phyloP scores from a whole-genome alignment of 2,797 vertebrate genomes.

The Echiichthys vipera region DNA sequence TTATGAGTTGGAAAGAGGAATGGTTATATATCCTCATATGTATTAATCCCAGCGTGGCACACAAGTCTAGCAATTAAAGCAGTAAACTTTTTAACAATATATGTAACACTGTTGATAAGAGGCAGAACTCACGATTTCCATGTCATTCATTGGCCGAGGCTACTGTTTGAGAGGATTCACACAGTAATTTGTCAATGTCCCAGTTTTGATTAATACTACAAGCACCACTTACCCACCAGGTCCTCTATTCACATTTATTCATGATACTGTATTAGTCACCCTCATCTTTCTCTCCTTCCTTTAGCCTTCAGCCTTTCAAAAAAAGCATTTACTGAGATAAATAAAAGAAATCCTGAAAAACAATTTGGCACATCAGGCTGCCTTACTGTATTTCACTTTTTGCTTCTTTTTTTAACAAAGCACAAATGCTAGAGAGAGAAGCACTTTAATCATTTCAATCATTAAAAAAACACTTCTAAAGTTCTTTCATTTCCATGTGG shows the following conservation, averaged over 20 bases:
- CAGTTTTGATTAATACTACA: background rate
- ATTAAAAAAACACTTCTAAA: no score
- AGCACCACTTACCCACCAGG: background rate
- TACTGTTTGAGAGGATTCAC: slow-evolving; percentile 1
- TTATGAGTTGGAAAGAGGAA: no score
- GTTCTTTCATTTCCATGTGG: no score
- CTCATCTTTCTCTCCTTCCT: slow-evolving; percentile 1
- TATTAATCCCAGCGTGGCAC: background rate
- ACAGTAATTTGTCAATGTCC: slow-evolving; percentile 14
- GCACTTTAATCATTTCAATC: slow-evolving; percentile 8
- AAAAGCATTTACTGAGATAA: slow-evolving; percentile 28
- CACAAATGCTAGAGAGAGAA: slow-evolving; percentile 13
- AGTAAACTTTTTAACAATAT: background rate
- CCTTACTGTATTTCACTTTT: slow-evolving; percentile 10
- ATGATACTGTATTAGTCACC: slow-evolving; percentile 4
- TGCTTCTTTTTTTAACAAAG: slow-evolving; percentile 18
- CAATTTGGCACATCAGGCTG: slow-evolving; percentile 17
- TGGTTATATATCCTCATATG: no score
- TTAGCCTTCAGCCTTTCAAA: slow-evolving; percentile 1
- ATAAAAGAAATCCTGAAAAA: slow-evolving; percentile 26
- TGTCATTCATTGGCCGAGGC: background rate
- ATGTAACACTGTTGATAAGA: background rate
- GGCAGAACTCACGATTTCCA: background rate
- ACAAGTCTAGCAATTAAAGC: background rate
- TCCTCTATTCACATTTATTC: slow-evolving; percentile 13